Conservation (phyloP, 2,113 vertebrate species). For the Pseudopipra pipra region DNA sequence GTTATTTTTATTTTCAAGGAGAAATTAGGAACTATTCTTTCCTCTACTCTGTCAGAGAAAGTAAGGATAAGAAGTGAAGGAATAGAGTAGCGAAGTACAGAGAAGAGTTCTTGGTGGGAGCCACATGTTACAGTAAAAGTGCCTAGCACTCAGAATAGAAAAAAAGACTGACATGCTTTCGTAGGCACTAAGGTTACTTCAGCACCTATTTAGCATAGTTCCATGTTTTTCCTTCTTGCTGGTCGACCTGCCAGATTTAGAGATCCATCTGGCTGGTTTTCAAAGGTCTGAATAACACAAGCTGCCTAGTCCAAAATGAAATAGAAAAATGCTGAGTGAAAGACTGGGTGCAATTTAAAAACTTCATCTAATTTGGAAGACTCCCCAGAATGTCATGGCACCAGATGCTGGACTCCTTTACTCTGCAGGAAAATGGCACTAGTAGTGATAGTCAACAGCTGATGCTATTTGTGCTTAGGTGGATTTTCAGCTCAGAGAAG, state of each 20-base stretch:
- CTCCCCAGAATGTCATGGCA: not conserved
- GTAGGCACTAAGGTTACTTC: not conserved
- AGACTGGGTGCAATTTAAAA: not conserved
- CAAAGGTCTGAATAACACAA: not conserved
- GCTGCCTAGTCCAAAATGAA: not conserved
- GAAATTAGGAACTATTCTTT: not conserved
- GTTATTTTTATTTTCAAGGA: not conserved
- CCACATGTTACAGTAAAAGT: not conserved
- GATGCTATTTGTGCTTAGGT: not conserved
- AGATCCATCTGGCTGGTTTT: not conserved
- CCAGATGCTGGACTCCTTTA: not conserved
- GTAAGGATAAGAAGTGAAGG: not conserved
- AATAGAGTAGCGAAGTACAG: not conserved
- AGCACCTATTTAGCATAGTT: not conserved
- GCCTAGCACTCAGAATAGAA: not conserved
- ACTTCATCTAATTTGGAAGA: not conserved
- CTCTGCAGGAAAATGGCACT: not conserved
- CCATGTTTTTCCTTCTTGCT: not conserved
- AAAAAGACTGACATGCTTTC: not conserved
- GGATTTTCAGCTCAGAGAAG: not conserved
- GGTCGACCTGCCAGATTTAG: not conserved
- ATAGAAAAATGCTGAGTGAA: not conserved
- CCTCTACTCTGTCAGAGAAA: not conserved
- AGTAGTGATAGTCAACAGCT: not conserved
- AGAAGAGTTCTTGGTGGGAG: not conserved